phyloP scores from a whole-genome alignment of 2,113 vertebrate genomes.

The Clinocottus analis region DNA sequence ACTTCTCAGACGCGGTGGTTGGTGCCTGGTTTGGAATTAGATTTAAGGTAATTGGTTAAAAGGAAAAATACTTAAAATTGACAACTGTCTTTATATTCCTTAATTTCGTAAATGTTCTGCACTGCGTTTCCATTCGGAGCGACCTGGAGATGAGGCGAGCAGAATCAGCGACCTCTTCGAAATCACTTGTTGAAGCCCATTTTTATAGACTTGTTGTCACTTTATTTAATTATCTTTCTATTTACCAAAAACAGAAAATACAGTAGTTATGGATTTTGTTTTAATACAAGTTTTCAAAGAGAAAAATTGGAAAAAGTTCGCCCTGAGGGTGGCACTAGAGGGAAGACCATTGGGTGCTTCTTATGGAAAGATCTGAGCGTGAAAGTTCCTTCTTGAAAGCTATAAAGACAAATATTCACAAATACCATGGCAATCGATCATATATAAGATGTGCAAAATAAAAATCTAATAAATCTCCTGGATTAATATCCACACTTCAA shows the following conservation, averaged over 20 bases:
- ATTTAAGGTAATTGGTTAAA: neutral
- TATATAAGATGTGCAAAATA: neutral
- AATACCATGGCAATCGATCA: neutral
- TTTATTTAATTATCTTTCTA: too few species aligned
- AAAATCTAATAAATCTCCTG: neutral
- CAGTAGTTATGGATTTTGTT: too few species aligned
- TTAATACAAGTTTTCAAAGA: neutral
- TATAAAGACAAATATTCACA: neutral
- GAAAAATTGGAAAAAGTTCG: neutral
- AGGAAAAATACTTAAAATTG: neutral
- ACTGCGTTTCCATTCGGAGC: neutral
- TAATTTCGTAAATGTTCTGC: neutral
- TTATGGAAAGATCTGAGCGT: neutral
- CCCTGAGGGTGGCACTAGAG: conserved; percentile 4
- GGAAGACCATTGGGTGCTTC: neutral
- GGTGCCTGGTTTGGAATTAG: neutral
- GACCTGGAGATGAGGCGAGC: neutral
- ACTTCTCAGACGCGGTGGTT: neutral
- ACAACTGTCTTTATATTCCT: neutral
- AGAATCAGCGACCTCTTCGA: neutral
- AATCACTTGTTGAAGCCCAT: neutral
- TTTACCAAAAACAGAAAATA: neutral
- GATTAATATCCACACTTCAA: too few species aligned
- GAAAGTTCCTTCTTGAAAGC: neutral
- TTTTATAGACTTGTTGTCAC: neutral